phyloP scores from a whole-genome alignment of 2,888 invertebrate species.

The Tipula lateralis region DNA sequence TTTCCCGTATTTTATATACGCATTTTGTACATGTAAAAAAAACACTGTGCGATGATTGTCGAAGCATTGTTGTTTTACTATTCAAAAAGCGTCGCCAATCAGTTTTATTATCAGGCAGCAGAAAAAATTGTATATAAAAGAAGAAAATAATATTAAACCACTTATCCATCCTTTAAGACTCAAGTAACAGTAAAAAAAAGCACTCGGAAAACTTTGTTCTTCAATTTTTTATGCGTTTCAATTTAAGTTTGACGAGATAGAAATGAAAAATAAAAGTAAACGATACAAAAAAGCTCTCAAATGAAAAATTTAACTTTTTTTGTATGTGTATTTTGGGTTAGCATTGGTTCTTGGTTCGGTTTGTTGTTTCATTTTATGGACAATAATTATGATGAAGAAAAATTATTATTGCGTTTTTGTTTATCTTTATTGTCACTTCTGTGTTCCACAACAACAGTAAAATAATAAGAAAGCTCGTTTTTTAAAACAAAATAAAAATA shows the following conservation, averaged over 20 bases:
- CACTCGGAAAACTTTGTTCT: not conserved
- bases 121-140: not conserved
- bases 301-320: not conserved
- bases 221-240: conserved; percentile 19
- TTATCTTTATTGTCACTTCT: not conserved
- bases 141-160: not conserved
- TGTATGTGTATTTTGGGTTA: not conserved
- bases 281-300: not conserved
- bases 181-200: not conserved
- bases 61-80: not conserved
- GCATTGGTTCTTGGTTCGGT: not conserved
- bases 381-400: not conserved
- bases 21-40: not conserved
- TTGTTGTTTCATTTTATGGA: not conserved
- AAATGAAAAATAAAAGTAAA: not conserved
- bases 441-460: not conserved
- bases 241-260: not conserved
- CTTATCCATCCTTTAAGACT: not conserved
- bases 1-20: not conserved
- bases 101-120: not conserved
- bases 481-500: not conserved
- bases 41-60: not conserved
- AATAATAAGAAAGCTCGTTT: not conserved
- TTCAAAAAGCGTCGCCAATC: conserved; percentile 1
- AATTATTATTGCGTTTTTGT: not conserved